These are phyloP conservation scores for Eupithecia subumbrata DNA, from an alignment of 2,888 invertebrate species.

Conservation along the genomic window DNA sequence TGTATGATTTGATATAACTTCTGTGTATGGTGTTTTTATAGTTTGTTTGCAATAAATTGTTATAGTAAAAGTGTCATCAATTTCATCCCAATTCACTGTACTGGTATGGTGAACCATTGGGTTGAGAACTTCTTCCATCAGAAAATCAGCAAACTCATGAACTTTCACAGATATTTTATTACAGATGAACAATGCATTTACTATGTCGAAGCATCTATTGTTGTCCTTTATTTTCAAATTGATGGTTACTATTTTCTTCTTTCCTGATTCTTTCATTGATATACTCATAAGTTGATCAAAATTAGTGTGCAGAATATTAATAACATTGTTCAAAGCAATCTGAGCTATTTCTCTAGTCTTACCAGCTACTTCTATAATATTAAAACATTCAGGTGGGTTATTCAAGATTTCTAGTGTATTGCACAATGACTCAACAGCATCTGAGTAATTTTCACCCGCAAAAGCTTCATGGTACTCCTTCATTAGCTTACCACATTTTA, in stretches of 20 bases:
- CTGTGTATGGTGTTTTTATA: constrained; percentile 75
- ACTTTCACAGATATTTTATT: constrained; percentile 77
- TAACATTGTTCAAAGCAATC: constrained; percentile 72
- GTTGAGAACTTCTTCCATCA: constrained; percentile 83
- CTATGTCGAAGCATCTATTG: constrained; percentile 58
- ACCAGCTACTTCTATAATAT: constrained; percentile 78
- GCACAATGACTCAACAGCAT: constrained; percentile 80
- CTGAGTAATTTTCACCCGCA: constrained; percentile 63
- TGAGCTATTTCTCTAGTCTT: constrained; percentile 76
- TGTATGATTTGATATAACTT: constrained; percentile 84
- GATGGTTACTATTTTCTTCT: constrained; percentile 55
- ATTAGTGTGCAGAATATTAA: constrained; percentile 72
- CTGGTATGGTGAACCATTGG: constrained; percentile 83
- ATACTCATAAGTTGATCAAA: constrained; percentile 60
- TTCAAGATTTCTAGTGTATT: constrained; percentile 75
- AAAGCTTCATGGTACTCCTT: constrained; percentile 68
- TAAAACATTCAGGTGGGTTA: constrained; percentile 76
- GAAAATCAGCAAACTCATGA: constrained; percentile 82
- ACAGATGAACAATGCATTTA: constrained; percentile 70
- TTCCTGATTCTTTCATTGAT: constrained; percentile 32
- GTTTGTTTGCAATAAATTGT: constrained; percentile 70
- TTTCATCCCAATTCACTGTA: constrained; percentile 66
- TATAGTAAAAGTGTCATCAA: constrained; percentile 63
- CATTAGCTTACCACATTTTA: constrained; percentile 65
- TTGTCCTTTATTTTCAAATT: constrained; percentile 66